Conservation (phyloP, 2,797 vertebrate species). For the Gadopsis bispinosus region DNA sequence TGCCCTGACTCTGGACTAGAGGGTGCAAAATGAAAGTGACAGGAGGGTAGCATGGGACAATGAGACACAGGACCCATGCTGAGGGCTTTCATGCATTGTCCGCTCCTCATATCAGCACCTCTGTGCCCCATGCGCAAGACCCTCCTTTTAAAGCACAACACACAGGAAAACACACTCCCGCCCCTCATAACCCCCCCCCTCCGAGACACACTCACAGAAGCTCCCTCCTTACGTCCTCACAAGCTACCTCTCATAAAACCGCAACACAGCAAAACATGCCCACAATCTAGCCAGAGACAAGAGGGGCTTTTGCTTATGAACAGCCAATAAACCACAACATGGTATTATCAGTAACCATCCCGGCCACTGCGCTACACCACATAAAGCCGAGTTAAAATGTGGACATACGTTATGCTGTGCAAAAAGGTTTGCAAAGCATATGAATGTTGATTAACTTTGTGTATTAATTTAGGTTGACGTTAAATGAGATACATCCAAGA, state of each 20-base stretch:
- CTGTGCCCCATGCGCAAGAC: constrained; percentile 74
- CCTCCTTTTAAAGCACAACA: constrained; percentile 64
- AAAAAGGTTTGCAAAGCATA: constrained; percentile 28
- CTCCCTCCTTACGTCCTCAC: constrained; percentile 41
- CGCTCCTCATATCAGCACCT: constrained; percentile 86
- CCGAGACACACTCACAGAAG: constrained; percentile 26
- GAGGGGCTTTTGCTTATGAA: constrained; percentile 53
- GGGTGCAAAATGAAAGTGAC: constrained; percentile 89
- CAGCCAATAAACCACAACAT: constrained; percentile 58
- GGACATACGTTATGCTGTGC: constrained; percentile 11
- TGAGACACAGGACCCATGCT: constrained; percentile 86
- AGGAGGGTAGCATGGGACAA: constrained; percentile 87
- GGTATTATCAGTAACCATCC: constrained; percentile 33
- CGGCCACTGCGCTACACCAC: constrained; percentile 12
- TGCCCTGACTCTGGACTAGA: constrained; percentile 85
- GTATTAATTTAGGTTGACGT: background rate
- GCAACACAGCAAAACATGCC: constrained; percentile 65
- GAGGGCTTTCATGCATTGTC: constrained; percentile 88
- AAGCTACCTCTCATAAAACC: constrained; percentile 70
- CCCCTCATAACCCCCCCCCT: constrained; percentile 12
- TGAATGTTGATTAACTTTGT: constrained; percentile 3
- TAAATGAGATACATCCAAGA: constrained; percentile 12
- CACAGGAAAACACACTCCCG: constrained; percentile 75
- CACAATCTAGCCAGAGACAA: constrained; percentile 56
- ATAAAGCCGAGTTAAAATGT: constrained; percentile 36